A percentile compares a stretch with the other conserved stretches of the same genome.
Evolutionary conservation across 2,113 vertebrate species (phyloP).

Genomic region (Neomonachus schauinslandi): DNA sequence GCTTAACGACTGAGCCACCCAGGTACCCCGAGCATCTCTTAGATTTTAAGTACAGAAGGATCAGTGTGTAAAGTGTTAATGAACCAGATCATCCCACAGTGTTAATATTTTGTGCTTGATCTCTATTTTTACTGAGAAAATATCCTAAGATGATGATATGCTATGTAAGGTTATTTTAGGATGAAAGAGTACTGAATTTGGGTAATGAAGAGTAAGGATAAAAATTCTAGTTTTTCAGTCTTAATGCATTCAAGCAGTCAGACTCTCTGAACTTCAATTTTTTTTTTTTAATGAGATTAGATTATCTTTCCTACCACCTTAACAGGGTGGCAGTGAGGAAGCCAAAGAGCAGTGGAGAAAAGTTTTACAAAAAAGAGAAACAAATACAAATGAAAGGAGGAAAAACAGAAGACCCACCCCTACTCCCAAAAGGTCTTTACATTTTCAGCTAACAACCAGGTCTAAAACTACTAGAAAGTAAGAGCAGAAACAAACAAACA

Average conservation of each 20-base stretch:
- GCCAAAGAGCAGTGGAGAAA: neutral
- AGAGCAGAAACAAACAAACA: neutral
- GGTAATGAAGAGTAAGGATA: neutral
- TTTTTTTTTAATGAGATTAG: neutral
- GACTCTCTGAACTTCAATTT: neutral
- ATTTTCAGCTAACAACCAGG: neutral
- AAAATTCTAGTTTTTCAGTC: neutral
- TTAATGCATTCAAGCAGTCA: neutral
- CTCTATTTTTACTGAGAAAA: constrained; percentile 1
- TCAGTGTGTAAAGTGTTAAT: neutral
- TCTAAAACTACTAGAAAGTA: neutral
- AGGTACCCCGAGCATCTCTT: neutral
- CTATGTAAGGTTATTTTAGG: neutral
- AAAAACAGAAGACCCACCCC: neutral
- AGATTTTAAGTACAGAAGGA: neutral
- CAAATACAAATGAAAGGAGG: neutral
- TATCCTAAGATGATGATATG: neutral
- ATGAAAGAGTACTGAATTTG: neutral
- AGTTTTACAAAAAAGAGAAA: neutral
- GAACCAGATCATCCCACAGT: neutral
- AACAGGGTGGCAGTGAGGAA: neutral
- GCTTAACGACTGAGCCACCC: too few species aligned
- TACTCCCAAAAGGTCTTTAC: neutral
- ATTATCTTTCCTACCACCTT: neutral
- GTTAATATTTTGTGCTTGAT: neutral